A percentile compares a stretch with the other conserved stretches of the same genome.
These are phyloP conservation scores for Abrostola triplasia DNA, from an alignment of 2,888 invertebrate species.

Conservation along the genomic window DNA sequence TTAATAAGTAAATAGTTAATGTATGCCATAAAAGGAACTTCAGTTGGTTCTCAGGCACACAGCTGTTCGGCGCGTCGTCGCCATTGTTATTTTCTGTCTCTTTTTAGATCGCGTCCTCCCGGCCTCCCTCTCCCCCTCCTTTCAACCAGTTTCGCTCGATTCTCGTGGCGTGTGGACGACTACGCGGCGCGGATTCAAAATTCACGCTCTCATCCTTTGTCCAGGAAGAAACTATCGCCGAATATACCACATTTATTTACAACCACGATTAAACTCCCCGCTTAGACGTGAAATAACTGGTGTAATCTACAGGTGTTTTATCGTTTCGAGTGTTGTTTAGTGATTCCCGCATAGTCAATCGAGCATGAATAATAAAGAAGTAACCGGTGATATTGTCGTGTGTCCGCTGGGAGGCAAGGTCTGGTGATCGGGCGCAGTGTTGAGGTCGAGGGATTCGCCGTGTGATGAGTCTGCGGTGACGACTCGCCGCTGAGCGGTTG, in stretches of 20 bases:
- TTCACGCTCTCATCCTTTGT: slow-evolving; percentile 85
- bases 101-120: slow-evolving; percentile 65
- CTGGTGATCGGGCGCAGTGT: slow-evolving; percentile 80
- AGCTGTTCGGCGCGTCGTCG: slow-evolving; percentile 83
- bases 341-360: slow-evolving; percentile 84
- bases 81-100: slow-evolving; percentile 81
- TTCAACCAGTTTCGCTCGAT: slow-evolving; percentile 85
- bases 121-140: slow-evolving; percentile 60
- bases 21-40: background rate
- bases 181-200: slow-evolving; percentile 62
- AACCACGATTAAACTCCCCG: slow-evolving; percentile 47
- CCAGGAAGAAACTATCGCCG: slow-evolving; percentile 71
- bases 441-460: slow-evolving; percentile 68
- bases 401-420: slow-evolving; percentile 75
- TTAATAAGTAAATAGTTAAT: background rate
- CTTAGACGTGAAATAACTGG: slow-evolving; percentile 61
- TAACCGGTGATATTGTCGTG: slow-evolving; percentile 83
- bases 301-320: slow-evolving; percentile 70
- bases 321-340: slow-evolving; percentile 77
- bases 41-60: slow-evolving; percentile 58
- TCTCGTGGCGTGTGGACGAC: slow-evolving; percentile 76
- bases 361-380: slow-evolving; percentile 88
- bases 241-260: slow-evolving; percentile 57
- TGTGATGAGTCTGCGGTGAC: slow-evolving; percentile 87
- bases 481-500: slow-evolving; percentile 85